These are phyloP conservation scores for Diabrotica virgifera DNA, from an alignment of 1,140 invertebrate species.

Conservation along the genomic window DNA sequence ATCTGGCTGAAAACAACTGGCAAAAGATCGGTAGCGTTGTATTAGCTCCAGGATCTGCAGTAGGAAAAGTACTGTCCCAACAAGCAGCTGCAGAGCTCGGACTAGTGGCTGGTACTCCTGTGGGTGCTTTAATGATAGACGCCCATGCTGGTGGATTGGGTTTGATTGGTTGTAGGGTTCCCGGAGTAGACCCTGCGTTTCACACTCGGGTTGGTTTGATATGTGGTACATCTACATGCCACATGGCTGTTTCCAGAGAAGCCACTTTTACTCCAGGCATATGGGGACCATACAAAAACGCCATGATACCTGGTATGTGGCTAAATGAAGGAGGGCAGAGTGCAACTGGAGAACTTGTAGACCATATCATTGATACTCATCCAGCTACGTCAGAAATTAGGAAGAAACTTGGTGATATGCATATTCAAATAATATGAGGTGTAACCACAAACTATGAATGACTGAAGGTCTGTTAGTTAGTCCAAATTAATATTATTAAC, in stretches of 20 bases:
- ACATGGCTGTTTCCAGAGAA: slow-evolving; percentile 79
- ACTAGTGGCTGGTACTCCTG: slow-evolving; percentile 66
- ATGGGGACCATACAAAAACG: slow-evolving; percentile 93
- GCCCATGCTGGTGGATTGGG: slow-evolving; percentile 92
- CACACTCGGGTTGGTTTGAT: slow-evolving; percentile 70
- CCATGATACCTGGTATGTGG: slow-evolving; percentile 84
- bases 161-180: slow-evolving; percentile 67
- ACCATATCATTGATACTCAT: slow-evolving; percentile 82
- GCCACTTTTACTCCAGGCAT: slow-evolving; percentile 75
- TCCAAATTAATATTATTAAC: no score
- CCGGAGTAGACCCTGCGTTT: slow-evolving; percentile 55
- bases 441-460: no score
- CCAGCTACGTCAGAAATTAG: slow-evolving; percentile 58
- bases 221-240: slow-evolving; percentile 93
- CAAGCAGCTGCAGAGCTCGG: slow-evolving; percentile 68
- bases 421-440: no score
- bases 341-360: slow-evolving; percentile 82
- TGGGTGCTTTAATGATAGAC: slow-evolving; percentile 89
- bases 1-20: slow-evolving; percentile 68
- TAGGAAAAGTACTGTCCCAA: slow-evolving; percentile 64
- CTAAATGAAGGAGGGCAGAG: slow-evolving; percentile 91
- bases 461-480: no score
- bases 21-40: slow-evolving; percentile 72
- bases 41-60: slow-evolving; percentile 66
- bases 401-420: slow-evolving; percentile 48